phyloP scores from a whole-genome alignment of 1,140 invertebrate genomes.

The Sinonovacula constricta region DNA sequence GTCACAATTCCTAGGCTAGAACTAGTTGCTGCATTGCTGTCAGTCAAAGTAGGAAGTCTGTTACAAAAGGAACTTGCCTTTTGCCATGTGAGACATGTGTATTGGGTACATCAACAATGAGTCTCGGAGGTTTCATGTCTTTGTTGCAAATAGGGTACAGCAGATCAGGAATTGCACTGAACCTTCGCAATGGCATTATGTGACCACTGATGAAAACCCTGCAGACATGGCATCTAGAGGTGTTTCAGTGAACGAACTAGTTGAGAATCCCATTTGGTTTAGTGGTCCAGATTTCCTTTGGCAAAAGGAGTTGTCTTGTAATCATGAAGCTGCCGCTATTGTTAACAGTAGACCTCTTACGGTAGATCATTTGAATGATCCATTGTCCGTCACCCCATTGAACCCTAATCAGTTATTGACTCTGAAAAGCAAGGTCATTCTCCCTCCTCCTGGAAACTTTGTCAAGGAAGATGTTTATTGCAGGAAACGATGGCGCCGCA shows the following conservation, averaged over 20 bases:
- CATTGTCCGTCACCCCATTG: not conserved
- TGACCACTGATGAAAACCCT: constrained; percentile 31
- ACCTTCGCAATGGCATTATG: constrained; percentile 48
- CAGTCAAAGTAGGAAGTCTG: constrained; percentile 39
- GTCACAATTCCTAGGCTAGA: constrained; percentile 58
- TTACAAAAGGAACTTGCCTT: constrained; percentile 40
- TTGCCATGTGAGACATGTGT: not conserved
- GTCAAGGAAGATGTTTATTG: not conserved
- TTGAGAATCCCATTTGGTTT: constrained; percentile 6
- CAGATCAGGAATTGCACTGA: constrained; percentile 48
- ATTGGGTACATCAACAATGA: constrained; percentile 57
- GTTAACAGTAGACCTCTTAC: constrained; percentile 33
- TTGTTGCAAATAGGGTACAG: constrained; percentile 56
- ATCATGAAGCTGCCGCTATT: constrained; percentile 18
- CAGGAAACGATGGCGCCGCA: constrained; percentile 20
- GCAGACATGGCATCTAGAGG: constrained; percentile 54
- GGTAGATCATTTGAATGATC: constrained; percentile 29
- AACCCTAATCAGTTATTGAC: constrained; percentile 34
- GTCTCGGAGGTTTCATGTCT: constrained; percentile 50
- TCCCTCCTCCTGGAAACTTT: constrained; percentile 39
- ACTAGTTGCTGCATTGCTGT: constrained; percentile 56
- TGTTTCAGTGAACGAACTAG: not conserved
- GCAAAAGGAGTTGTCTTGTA: not conserved
- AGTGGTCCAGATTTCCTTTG: not conserved
- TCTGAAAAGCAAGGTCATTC: constrained; percentile 16